Evolutionary conservation across 2,113 vertebrate species (phyloP), one percentile per base, ranked within the genome.

Genomic region (Ascaphus truei): DNA sequence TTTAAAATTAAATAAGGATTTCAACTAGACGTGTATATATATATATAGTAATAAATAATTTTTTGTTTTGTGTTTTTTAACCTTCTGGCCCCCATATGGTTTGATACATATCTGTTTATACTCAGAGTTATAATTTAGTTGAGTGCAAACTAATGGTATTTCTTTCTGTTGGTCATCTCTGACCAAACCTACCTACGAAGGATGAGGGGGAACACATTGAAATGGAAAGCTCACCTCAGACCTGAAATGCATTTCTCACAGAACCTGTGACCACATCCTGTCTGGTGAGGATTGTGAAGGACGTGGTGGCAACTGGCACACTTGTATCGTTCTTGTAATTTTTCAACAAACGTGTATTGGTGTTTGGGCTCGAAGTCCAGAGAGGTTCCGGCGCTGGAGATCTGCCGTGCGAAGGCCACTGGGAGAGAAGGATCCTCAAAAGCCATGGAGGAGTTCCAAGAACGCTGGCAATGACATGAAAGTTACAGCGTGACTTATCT

Each of bases 181-280:
- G n/a, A n/a, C n/a, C n/a, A n/a, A n/a, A n/a, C n/a, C n/a, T n/a
- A n/a, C n/a, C n/a, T n/a, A n/a, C n/a, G n/a, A n/a, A n/a, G n/a
- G n/a, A n/a, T n/a, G n/a, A n/a, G n/a, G n/a, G n/a, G n/a, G n/a
- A n/a, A n/a, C n/a, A n/a, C n/a, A n/a, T n/a, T n/a, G n/a, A n/a
- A n/a, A n/a, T n/a, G 12, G 37, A 39, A 39, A n/a, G 59, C 89
- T 88, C 83, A 94, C 93, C 86, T 86, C 68, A 94, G 58, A 10
- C 77, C 63, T 12, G 81, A 74, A 15, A 93, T 87, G 72, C 93
- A 95, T 31, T 81, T 83, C 77, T 91, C 87, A 77, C 93, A 95
- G 79, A 95, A 94, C 7, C 93, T 88, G 83, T 95, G 93, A 7
- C 93, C 93, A 0, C 93, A 95, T 62, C 91, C 90, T 0, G 93